Evolutionary conservation across 2,797 vertebrate species (phyloP).

Genomic region (Enteromius argenteus): DNA sequence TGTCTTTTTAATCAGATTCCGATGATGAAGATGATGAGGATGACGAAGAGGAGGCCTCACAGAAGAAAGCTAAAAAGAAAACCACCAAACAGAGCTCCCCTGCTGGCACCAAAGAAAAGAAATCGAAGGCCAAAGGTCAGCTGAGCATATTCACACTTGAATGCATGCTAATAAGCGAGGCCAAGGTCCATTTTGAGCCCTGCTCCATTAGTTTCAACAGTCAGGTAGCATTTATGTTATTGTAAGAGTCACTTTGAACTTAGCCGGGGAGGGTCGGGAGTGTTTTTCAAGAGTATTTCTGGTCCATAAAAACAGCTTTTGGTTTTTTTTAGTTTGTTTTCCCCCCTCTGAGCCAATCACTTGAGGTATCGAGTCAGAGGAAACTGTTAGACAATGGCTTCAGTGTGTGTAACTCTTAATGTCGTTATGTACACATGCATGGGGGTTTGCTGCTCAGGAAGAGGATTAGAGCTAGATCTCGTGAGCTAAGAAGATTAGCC

Average conservation of each 20-base stretch:
- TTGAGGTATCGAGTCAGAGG: conserved; percentile 31
- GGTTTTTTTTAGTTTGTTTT: not conserved
- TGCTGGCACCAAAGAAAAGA: conserved; percentile 53
- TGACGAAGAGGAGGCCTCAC: conserved; percentile 50
- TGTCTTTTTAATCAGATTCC: conserved; percentile 23
- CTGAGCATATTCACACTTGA: conserved; percentile 3
- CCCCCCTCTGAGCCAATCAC: not conserved
- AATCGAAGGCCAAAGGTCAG: conserved; percentile 59
- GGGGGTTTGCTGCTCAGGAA: conserved; percentile 44
- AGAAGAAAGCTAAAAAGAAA: conserved; percentile 61
- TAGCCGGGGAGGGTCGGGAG: not conserved
- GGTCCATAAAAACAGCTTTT: not conserved
- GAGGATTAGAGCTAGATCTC: conserved; percentile 48
- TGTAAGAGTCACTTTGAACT: conserved; percentile 2
- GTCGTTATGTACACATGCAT: conserved; percentile 46
- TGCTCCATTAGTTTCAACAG: conserved; percentile 16
- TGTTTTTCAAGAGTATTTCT: not conserved
- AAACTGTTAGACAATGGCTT: conserved; percentile 41
- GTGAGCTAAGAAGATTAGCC: conserved; percentile 55
- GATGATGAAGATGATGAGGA: conserved; percentile 49
- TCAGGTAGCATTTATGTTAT: conserved; percentile 16
- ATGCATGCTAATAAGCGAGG: conserved; percentile 20
- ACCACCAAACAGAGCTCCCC: conserved; percentile 46
- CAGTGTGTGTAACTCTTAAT: conserved; percentile 47
- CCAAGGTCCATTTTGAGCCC: conserved; percentile 16